A percentile compares a stretch with the other conserved stretches of the same genome.
Conservation (phyloP, 2,113 vertebrate species). For the Delphinus delphis region DNA sequence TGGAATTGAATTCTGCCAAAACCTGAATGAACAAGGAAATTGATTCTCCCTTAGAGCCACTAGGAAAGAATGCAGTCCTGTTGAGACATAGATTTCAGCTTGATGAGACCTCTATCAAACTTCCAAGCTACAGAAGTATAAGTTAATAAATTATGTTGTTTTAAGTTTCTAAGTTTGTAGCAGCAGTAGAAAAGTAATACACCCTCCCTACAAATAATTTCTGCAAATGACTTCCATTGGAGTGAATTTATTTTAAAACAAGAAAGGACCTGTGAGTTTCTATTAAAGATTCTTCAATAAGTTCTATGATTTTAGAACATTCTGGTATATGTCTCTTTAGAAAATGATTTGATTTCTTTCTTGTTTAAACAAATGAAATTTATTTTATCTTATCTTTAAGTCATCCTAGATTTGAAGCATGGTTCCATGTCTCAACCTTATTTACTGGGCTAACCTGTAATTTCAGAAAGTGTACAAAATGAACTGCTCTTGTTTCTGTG, state of each 20-base stretch:
- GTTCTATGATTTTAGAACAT: not conserved
- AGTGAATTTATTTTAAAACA: slow-evolving; percentile 20
- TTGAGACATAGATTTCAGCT: not conserved
- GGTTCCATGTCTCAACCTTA: not conserved
- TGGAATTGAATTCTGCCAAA: slow-evolving; percentile 4
- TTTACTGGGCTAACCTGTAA: not conserved
- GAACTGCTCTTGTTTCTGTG: not conserved
- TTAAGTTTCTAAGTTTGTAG: slow-evolving; percentile 1
- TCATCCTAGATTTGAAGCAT: not conserved
- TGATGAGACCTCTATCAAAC: not conserved
- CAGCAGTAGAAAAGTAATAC: not conserved
- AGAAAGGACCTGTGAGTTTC: not conserved
- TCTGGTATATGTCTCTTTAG: not conserved
- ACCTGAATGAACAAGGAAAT: not conserved
- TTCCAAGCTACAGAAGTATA: not conserved
- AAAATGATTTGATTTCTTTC: not conserved
- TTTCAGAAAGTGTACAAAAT: not conserved
- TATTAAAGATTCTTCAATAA: not conserved
- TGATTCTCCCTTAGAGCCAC: not conserved
- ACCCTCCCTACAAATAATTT: not conserved
- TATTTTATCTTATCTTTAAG: not conserved
- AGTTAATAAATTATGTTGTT: not conserved
- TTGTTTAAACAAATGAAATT: slow-evolving; percentile 13
- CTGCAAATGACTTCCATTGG: not conserved
- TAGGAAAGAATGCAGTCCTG: not conserved